Evolutionary conservation across 2,113 vertebrate genomes (phyloP), one percentile per base, ranked within the genome.

Genomic region (Orcinus orca): DNA sequence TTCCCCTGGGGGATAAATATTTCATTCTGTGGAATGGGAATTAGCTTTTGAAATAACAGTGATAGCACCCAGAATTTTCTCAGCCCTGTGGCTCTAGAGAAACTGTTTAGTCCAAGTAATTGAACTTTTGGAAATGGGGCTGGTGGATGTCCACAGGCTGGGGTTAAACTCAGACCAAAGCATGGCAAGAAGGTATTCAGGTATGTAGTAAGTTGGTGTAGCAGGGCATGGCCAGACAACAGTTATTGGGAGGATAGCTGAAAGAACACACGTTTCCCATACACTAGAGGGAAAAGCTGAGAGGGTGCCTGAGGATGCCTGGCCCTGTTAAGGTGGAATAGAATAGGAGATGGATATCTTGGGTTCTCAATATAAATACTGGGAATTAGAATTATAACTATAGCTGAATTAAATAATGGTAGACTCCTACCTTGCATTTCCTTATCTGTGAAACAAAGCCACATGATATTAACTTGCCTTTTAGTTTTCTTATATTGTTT

Each of bases 1-100:
- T 53, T 84, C 67, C 97, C 81, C 63, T 29, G 74, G 92, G 89
- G 92, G 91, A 80, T 83, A 92, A 90, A 97, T 96, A 97, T 88
- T 97, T 97, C 76, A 90, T 96, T 95, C 41, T 90, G 70, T 81
- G 60, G 63, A 96, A 89, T 41, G 81, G 77, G 88, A 93, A 97
- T 70, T 80, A 95, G 62, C 71, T 81, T 97, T 92, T 74, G 83
- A 96, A 67, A 79, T 65, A 87, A 38, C 47, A 67, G 53, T 15
- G 74, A 95, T 74, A 92, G 58, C 60, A 62, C 63, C 50, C 26
- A 95, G 91, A 77, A 58, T 93, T 62, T 96, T 93, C 60, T 60
- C 63, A 96, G 70, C n/a, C 38, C 44, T 58, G 0, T 73, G 55
- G 38, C 67, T 96, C 76, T 50, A 67, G 70, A 93, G 89, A 81